These are phyloP conservation scores for Druon quercuslanigerum DNA, from an alignment of 1,140 invertebrate genomes.

Conservation along the genomic window DNA sequence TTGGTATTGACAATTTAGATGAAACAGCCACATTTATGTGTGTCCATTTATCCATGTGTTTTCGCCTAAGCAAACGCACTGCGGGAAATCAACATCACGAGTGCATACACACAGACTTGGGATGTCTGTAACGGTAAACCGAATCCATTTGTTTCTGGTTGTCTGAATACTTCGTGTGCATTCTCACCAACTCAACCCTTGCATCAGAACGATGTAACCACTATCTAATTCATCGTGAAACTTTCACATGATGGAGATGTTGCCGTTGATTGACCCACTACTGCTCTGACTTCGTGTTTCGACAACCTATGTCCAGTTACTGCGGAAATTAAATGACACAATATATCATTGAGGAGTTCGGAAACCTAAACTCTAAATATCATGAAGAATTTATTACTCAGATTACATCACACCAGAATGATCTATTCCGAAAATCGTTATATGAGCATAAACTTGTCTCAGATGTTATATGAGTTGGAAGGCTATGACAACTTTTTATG, in stretches of 20 bases:
- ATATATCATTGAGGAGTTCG: too few species aligned
- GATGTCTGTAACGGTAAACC: slow-evolving; percentile 11
- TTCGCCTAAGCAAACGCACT: neutral
- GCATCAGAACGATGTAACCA: slow-evolving; percentile 6
- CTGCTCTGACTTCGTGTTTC: neutral
- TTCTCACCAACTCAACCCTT: slow-evolving; percentile 19
- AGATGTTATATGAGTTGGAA: too few species aligned
- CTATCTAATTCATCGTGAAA: slow-evolving; percentile 21
- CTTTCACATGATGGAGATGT: slow-evolving; percentile 15
- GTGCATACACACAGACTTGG: neutral
- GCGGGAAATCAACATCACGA: neutral
- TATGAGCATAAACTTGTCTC: too few species aligned
- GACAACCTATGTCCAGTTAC: neutral
- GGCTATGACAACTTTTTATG: too few species aligned
- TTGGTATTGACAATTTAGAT: slow-evolving; percentile 5
- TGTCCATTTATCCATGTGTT: neutral
- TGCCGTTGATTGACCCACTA: neutral
- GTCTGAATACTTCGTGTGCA: slow-evolving; percentile 27
- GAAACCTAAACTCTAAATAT: too few species aligned
- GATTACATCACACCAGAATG: too few species aligned
- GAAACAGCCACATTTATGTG: slow-evolving; percentile 15
- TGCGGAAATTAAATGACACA: too few species aligned
- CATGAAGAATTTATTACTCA: too few species aligned
- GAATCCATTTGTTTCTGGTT: slow-evolving; percentile 20
- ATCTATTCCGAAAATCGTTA: too few species aligned